A percentile compares a stretch with the other conserved stretches of the same genome.
phyloP scores from a whole-genome alignment of 2,797 vertebrate genomes.

The Falco berigora region DNA sequence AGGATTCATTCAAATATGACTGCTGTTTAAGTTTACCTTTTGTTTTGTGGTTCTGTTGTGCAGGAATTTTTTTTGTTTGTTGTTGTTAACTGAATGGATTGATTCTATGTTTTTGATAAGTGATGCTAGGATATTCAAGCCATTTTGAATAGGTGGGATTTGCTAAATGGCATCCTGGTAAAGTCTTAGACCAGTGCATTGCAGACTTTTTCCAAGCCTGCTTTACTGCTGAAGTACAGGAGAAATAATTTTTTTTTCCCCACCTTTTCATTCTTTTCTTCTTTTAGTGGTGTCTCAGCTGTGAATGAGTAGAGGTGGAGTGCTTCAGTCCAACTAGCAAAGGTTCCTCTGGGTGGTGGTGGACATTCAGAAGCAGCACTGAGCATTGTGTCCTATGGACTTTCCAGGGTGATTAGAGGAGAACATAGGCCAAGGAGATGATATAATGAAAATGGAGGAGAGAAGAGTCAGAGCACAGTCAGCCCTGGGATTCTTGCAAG shows the following conservation, averaged over 20 bases:
- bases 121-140: neutral
- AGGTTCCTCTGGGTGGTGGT: neutral
- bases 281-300: neutral
- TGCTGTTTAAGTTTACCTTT: neutral
- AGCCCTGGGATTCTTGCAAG: neutral
- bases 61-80: too few species aligned
- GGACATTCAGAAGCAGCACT: neutral
- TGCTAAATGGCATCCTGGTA: neutral
- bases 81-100: neutral
- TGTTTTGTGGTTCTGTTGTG: neutral
- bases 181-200: neutral
- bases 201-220: neutral
- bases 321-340: neutral
- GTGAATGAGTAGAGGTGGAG: neutral
- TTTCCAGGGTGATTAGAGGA: neutral
- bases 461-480: neutral
- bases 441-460: neutral
- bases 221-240: neutral
- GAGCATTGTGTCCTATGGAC: neutral
- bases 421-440: neutral
- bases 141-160: neutral
- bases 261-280: neutral
- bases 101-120: neutral
- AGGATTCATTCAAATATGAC: neutral
- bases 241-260: fast-evolving